Evolutionary conservation across 2,888 invertebrate species (phyloP).

Genomic region (Villa cingulata): DNA sequence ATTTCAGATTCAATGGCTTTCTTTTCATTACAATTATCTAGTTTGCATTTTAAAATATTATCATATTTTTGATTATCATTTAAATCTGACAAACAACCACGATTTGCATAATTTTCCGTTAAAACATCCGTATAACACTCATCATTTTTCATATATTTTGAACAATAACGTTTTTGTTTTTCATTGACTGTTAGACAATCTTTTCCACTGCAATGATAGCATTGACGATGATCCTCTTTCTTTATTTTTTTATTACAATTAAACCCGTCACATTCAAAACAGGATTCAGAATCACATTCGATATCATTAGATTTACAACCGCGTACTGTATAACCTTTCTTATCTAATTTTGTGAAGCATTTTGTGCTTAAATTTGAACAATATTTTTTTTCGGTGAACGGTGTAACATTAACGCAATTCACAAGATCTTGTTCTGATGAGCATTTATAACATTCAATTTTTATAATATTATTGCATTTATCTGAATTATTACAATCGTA

Average conservation of each 20-base stretch:
- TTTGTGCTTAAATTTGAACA: no score
- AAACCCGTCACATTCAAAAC: background rate
- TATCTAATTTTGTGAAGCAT: no score
- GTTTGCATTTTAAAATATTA: background rate
- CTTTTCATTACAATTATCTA: background rate
- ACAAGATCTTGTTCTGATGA: no score
- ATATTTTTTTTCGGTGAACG: no score
- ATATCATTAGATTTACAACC: background rate
- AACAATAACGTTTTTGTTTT: background rate
- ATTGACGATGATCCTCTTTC: background rate
- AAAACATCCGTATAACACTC: background rate
- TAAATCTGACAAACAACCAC: slow-evolving; percentile 22
- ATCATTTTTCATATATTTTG: background rate
- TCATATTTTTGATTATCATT: slow-evolving; percentile 15
- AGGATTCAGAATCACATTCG: background rate
- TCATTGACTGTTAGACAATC: background rate
- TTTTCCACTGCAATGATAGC: slow-evolving; percentile 1
- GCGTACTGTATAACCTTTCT: background rate
- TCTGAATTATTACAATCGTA: no score
- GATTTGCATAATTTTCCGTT: slow-evolving; percentile 19
- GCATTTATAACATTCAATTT: no score
- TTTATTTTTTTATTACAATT: background rate
- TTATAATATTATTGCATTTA: no score
- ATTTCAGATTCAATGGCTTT: background rate
- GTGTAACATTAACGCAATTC: background rate